These are phyloP conservation scores for Tachina grossa DNA, from an alignment of 2,888 invertebrate species.

Conservation along the genomic window DNA sequence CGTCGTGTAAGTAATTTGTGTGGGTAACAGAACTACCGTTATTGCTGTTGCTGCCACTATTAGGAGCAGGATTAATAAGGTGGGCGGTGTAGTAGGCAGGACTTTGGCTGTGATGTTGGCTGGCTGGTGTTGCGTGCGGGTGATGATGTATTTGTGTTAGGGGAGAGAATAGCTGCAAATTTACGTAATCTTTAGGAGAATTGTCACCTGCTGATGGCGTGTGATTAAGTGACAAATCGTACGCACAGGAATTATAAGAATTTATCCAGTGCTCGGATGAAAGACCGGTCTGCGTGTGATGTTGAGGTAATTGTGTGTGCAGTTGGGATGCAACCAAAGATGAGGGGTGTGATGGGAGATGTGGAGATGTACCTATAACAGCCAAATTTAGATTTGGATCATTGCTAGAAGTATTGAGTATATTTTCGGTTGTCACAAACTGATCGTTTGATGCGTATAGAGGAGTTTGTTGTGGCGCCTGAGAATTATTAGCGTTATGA, in stretches of 20 bases:
- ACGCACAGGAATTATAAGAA: constrained; percentile 76
- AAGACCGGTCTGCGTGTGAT: constrained; percentile 41
- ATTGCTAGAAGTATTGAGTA: constrained; percentile 73
- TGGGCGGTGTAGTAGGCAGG: constrained; percentile 74
- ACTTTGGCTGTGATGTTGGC: constrained; percentile 49
- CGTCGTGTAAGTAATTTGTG: constrained; percentile 71
- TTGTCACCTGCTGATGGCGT: constrained; percentile 67
- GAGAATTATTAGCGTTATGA: constrained; percentile 74
- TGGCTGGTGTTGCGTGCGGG: constrained; percentile 18
- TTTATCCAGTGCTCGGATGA: constrained; percentile 71
- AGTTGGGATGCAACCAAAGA: constrained; percentile 17
- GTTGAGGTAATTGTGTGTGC: constrained; percentile 46
- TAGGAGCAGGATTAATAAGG: constrained; percentile 63
- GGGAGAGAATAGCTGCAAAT: constrained; percentile 64
- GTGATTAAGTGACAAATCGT: constrained; percentile 75
- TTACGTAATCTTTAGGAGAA: constrained; percentile 72
- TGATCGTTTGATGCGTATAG: constrained; percentile 51
- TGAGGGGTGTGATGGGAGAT: constrained; percentile 51
- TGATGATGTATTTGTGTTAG: constrained; percentile 63
- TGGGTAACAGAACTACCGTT: not conserved
- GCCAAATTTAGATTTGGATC: constrained; percentile 76
- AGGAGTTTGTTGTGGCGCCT: constrained; percentile 23
- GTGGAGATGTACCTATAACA: constrained; percentile 60
- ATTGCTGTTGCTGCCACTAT: constrained; percentile 40
- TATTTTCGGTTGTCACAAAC: constrained; percentile 67